phyloP scores from a whole-genome alignment of 2,113 vertebrate species.

The Mionectes macconnelli region DNA sequence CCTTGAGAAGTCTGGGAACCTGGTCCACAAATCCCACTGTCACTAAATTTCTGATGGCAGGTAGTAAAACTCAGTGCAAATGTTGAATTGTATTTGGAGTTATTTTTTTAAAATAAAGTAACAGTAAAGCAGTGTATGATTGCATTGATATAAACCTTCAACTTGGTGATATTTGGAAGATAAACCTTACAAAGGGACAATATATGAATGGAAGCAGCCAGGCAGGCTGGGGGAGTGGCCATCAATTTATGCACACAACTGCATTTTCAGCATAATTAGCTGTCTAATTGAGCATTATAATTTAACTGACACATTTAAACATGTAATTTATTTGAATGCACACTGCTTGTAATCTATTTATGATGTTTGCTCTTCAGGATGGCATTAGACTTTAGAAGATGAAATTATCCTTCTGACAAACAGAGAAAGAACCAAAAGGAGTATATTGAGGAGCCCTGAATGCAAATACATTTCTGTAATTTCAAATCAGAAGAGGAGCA shows the following conservation, averaged over 20 bases:
- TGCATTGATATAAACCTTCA: background rate
- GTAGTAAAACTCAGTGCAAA: background rate
- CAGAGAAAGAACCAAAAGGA: background rate
- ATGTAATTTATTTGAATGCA: conserved; percentile 57
- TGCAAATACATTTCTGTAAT: background rate
- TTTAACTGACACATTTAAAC: conserved; percentile 51
- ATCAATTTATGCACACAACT: conserved; percentile 14
- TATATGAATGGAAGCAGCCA: background rate
- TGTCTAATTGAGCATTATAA: conserved; percentile 65
- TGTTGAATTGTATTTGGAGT: background rate
- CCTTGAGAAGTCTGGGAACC: background rate
- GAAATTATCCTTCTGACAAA: background rate
- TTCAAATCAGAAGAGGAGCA: background rate
- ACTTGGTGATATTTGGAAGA: background rate
- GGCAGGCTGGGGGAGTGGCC: conserved; percentile 16
- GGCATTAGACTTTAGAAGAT: background rate
- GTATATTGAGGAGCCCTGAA: background rate
- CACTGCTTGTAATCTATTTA: background rate
- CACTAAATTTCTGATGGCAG: background rate
- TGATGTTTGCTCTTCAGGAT: conserved; percentile 2
- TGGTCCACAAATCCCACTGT: background rate
- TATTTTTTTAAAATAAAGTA: background rate
- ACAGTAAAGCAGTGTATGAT: background rate
- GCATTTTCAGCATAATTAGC: conserved; percentile 69
- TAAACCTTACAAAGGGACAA: background rate